Base-by-base conservation (phyloP, 1,140 invertebrate species). In the Cylas formicarius region DNA sequence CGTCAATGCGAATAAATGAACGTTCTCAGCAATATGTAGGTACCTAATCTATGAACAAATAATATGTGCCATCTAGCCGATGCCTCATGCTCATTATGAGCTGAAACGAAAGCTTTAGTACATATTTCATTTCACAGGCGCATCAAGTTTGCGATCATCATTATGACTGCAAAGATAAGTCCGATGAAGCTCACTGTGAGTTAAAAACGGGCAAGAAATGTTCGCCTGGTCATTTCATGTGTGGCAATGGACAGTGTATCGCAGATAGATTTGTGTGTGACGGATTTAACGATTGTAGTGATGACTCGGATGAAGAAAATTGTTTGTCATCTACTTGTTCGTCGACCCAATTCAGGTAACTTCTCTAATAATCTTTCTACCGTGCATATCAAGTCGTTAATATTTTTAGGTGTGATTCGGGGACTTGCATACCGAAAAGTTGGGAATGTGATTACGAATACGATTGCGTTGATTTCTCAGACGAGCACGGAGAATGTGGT, bases 101-200 rank as follows among this genome's bases (percentile, higher is more conserved):
- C 13, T 26, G 8, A 26, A 13, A 13, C 9, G 8, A 26, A 26
- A 9, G 24, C 24, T 9, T 26, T 26, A 26, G 24, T n/a, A 13
- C 9, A 26, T n/a, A 26, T 26, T n/a, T 26, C 24, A 26, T 16
- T 29, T n/a, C 24, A 17, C 14, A 47, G 27, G 56, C 68, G 32
- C 40, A 51, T 19, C 56, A 72, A 45, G 67, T 80, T 8, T 93
- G 90, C 61, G 80, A 93, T 63, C 74, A 72, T 0, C 58, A 74
- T n/a, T 71, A 70, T 26, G 83, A 93, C 58, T 93, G 90, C 55
- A 55, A 63, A 3, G 85, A 89, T 58, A 73, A 73, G 21, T 84
- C 80, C 1, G 87, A 91, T 53, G 88, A 91, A 58, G 59, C 74
- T 7, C 69, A 76, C 29, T 90, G 76, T 54, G 26, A 63, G 44